Percentiles rank a stretch among this genome's conserved stretches.
These are phyloP conservation scores for Neogobius melanostomus DNA, from an alignment of 2,113 vertebrate species.

Conservation along the genomic window DNA sequence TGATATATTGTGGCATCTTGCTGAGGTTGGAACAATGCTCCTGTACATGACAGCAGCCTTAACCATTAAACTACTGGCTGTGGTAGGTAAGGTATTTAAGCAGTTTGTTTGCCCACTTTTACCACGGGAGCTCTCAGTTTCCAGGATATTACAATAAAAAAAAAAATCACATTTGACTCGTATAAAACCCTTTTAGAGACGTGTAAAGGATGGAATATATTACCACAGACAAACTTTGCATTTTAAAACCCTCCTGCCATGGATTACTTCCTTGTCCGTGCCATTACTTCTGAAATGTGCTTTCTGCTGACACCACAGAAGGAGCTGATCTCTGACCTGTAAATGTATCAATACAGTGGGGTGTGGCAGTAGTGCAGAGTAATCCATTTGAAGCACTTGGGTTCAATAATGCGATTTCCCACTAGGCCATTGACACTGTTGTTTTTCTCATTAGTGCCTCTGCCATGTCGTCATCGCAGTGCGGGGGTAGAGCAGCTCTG, in stretches of 20 bases:
- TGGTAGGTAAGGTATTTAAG: background rate
- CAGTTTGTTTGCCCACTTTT: conserved; percentile 36
- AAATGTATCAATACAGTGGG: conserved; percentile 25
- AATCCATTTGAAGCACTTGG: conserved; percentile 31
- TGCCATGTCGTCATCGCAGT: conserved; percentile 40
- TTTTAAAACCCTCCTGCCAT: conserved; percentile 1
- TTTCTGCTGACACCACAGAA: conserved; percentile 23
- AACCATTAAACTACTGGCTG: too few relatives aligned
- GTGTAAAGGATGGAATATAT: conserved; percentile 53
- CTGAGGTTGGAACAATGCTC: too few relatives aligned
- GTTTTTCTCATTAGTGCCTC: conserved; percentile 44
- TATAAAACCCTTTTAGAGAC: conserved; percentile 35
- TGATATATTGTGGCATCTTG: too few relatives aligned
- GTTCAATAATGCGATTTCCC: conserved; percentile 44
- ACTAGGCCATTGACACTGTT: conserved; percentile 27
- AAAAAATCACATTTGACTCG: conserved; percentile 25
- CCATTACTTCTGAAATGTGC: background rate
- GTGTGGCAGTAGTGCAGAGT: conserved; percentile 39
- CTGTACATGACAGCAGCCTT: too few relatives aligned
- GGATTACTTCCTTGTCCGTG: conserved; percentile 5
- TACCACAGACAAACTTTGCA: conserved; percentile 18
- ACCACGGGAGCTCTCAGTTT: conserved; percentile 26
- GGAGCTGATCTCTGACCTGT: conserved; percentile 54
- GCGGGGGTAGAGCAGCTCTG: conserved; percentile 38
- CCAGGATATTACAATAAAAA: conserved; percentile 40